Conservation (phyloP, 2,113 vertebrate genomes). For the Columba livia region DNA sequence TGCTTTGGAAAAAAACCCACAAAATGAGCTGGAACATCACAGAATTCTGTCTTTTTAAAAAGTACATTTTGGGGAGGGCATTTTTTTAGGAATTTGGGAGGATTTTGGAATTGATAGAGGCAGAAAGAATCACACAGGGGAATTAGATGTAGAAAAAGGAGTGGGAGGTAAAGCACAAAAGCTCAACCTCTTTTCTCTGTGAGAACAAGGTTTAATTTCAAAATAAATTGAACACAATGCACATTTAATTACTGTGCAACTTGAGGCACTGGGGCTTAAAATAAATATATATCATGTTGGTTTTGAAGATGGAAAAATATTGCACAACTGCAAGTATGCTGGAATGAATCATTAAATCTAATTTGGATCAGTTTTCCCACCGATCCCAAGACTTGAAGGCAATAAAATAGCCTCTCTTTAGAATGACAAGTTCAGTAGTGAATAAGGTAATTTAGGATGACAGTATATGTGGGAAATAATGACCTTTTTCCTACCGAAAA, state of each 20-base stretch:
- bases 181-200: neutral
- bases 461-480: neutral
- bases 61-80: neutral
- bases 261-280: slow-evolving; percentile 10
- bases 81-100: neutral
- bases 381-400: neutral
- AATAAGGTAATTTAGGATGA: neutral
- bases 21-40: neutral
- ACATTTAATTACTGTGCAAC: slow-evolving; percentile 46
- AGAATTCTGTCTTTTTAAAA: neutral
- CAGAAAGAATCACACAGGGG: neutral
- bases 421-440: neutral
- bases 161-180: slow-evolving; percentile 9
- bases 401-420: neutral
- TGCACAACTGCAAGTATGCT: neutral
- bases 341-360: slow-evolving; percentile 26
- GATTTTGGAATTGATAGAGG: neutral
- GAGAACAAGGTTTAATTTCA: slow-evolving; percentile 57
- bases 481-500: neutral
- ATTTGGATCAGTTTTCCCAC: neutral
- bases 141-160: neutral
- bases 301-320: slow-evolving; percentile 43
- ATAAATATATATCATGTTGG: neutral
- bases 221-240: slow-evolving; percentile 52
- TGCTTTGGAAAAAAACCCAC: neutral